Conservation (phyloP, 2,797 vertebrate genomes). For the Brotula barbata region DNA sequence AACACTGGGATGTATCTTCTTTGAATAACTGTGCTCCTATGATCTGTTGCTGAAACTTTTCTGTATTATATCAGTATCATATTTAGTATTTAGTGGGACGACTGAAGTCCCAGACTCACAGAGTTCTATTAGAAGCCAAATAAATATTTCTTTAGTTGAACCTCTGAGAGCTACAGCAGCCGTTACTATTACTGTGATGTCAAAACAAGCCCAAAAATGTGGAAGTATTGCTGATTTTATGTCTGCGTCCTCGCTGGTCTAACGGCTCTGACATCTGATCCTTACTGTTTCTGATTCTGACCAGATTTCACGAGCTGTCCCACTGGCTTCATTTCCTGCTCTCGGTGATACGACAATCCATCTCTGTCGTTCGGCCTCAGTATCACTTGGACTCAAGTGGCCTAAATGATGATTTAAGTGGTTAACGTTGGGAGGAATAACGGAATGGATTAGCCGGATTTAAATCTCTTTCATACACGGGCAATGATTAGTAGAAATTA, state of each 20-base stretch:
- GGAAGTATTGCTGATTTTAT: slow-evolving; percentile 30
- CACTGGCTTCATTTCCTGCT: slow-evolving; percentile 66
- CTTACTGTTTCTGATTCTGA: slow-evolving; percentile 38
- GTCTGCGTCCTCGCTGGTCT: slow-evolving; percentile 27
- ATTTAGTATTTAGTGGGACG: too few species aligned
- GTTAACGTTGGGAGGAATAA: slow-evolving; percentile 31
- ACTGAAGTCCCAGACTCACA: too few species aligned
- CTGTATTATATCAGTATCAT: too few species aligned
- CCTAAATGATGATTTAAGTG: slow-evolving; percentile 46
- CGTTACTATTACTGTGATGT: slow-evolving; percentile 15
- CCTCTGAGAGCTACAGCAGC: slow-evolving; percentile 2
- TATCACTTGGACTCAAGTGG: slow-evolving; percentile 40
- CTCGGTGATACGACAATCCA: slow-evolving; percentile 51
- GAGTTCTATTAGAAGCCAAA: not conserved
- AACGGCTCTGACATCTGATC: slow-evolving; percentile 44
- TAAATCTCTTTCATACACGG: slow-evolving; percentile 36
- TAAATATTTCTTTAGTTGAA: not conserved
- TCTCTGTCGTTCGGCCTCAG: slow-evolving; percentile 49
- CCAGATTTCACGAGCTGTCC: slow-evolving; percentile 42
- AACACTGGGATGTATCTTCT: too few species aligned
- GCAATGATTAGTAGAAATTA: slow-evolving; percentile 37
- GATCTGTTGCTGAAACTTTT: too few species aligned
- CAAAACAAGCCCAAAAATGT: slow-evolving; percentile 1
- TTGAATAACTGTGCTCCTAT: too few species aligned
- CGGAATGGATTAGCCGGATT: slow-evolving; percentile 35